phyloP scores from a whole-genome alignment of 2,797 vertebrate species.

The Helostoma temminkii region DNA sequence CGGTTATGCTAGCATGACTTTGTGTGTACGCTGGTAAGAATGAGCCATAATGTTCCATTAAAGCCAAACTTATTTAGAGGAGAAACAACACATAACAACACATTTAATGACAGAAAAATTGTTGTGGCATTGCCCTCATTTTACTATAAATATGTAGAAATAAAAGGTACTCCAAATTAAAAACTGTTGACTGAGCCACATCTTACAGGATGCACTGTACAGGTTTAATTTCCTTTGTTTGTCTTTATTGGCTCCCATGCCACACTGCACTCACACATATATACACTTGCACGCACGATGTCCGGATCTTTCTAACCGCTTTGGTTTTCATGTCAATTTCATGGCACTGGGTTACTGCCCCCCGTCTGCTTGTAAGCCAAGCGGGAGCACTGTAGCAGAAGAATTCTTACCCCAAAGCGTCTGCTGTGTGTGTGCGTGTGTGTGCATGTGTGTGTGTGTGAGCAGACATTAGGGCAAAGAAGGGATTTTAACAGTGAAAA shows the following conservation, averaged over 20 bases:
- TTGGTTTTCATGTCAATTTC: slow-evolving; percentile 69
- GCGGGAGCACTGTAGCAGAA: slow-evolving; percentile 62
- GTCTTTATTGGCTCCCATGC: background rate
- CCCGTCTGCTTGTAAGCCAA: slow-evolving; percentile 61
- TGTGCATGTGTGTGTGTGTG: slow-evolving; percentile 22
- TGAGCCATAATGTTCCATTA: too few species aligned
- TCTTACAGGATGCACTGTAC: background rate
- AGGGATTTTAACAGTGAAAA: slow-evolving; percentile 69
- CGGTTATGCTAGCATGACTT: too few species aligned
- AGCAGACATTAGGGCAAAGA: slow-evolving; percentile 38
- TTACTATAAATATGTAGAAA: background rate
- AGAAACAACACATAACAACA: too few species aligned
- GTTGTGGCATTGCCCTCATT: background rate
- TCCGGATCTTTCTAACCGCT: slow-evolving; percentile 47
- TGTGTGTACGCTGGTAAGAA: too few species aligned
- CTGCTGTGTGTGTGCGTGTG: slow-evolving; percentile 7
- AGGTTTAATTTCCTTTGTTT: slow-evolving; percentile 36
- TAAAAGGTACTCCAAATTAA: background rate
- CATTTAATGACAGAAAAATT: too few species aligned
- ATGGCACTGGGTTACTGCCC: slow-evolving; percentile 50
- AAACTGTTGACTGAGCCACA: slow-evolving; percentile 2
- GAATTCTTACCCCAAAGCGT: slow-evolving; percentile 45
- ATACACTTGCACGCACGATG: slow-evolving; percentile 21
- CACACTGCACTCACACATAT: slow-evolving; percentile 3
- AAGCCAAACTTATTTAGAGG: too few species aligned